Conservation (phyloP, 2,797 vertebrate species). For the Semotilus atromaculatus region DNA sequence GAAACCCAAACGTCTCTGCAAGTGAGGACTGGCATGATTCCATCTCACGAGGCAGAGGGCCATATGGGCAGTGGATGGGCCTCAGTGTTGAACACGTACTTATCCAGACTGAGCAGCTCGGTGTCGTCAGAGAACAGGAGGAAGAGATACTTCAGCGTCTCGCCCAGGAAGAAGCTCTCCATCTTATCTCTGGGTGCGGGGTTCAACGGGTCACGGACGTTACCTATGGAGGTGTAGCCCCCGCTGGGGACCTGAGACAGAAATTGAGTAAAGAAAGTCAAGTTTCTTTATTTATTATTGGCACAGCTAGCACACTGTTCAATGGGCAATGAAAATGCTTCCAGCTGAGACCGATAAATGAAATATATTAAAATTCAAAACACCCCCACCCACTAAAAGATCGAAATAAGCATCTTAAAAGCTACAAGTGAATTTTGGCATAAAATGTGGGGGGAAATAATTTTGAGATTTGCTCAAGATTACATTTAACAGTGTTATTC, state of each 20-base stretch:
- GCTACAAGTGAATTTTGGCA: background rate
- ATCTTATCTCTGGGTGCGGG: conserved; percentile 93
- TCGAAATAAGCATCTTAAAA: background rate
- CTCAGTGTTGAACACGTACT: conserved; percentile 95
- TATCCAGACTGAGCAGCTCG: conserved; percentile 88
- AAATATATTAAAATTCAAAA: background rate
- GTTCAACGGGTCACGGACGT: conserved; percentile 84
- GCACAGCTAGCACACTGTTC: background rate
- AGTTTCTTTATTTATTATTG: background rate
- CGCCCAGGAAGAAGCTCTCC: conserved; percentile 98
- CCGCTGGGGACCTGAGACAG: conserved; percentile 84
- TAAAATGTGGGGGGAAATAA: background rate
- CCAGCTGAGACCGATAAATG: background rate
- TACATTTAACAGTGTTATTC: background rate
- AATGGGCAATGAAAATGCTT: background rate
- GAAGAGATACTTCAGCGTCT: conserved; percentile 95
- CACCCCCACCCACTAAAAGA: background rate
- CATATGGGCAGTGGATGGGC: conserved; percentile 95
- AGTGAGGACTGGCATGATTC: background rate
- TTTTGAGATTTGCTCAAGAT: background rate
- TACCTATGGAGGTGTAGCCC: conserved; percentile 95
- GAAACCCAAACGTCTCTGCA: background rate
- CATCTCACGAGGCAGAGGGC: conserved; percentile 76
- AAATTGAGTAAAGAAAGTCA: background rate
- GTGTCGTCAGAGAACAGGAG: conserved; percentile 91